phyloP scores from a whole-genome alignment of 30 jellyfish, hydroid and myxozoan species.

The Aurelia aurita region DNA sequence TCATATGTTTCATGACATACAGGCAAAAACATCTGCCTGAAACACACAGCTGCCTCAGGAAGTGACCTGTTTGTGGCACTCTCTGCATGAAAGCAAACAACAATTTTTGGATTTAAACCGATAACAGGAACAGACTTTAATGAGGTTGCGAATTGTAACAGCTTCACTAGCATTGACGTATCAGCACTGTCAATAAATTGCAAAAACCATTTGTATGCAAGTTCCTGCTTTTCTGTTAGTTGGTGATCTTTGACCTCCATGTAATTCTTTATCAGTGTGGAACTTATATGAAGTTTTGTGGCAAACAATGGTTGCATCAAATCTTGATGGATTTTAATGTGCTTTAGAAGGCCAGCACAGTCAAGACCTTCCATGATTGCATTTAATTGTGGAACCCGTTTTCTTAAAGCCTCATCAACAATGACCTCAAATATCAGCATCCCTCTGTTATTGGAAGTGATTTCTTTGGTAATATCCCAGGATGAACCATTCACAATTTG shows the following conservation, averaged over 20 bases:
- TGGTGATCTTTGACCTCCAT: background rate
- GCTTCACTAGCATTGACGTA: background rate
- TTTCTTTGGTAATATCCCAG: too few relatives aligned
- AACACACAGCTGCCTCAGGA: slow-evolving; percentile 7
- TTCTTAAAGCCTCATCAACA: slow-evolving; percentile 20
- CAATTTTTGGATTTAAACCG: background rate
- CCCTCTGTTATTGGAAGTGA: too few relatives aligned
- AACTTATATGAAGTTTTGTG: background rate
- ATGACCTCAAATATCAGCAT: slow-evolving; percentile 5
- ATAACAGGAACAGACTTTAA: background rate
- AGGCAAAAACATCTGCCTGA: background rate
- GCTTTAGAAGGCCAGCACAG: background rate
- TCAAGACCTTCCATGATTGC: slow-evolving; percentile 14
- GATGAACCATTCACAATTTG: too few relatives aligned
- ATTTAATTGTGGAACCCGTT: background rate
- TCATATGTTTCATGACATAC: background rate
- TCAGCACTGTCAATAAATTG: background rate
- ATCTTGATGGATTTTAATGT: background rate
- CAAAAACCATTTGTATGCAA: background rate
- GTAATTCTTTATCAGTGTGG: background rate
- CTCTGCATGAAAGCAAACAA: background rate
- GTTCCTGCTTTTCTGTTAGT: background rate
- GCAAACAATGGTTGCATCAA: slow-evolving; percentile 9
- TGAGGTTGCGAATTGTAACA: background rate
- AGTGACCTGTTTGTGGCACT: background rate